Evolutionary conservation across 2,888 invertebrate genomes (phyloP).

Genomic region (Cactoblastis cactorum): DNA sequence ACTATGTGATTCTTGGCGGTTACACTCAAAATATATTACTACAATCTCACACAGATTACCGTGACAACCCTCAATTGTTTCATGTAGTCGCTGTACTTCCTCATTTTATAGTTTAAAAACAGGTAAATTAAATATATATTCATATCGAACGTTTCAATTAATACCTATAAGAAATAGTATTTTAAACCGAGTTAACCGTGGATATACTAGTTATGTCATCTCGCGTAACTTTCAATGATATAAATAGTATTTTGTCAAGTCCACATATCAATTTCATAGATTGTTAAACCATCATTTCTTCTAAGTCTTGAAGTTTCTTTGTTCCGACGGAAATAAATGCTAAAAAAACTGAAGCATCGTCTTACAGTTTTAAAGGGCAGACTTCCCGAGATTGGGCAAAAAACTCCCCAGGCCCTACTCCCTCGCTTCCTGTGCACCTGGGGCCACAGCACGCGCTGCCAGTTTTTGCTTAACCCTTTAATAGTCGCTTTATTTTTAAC

Average conservation of each 20-base stretch:
- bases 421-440: conserved; percentile 50
- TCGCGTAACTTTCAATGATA: neutral
- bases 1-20: neutral
- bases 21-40: neutral
- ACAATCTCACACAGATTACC: neutral
- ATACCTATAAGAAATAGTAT: too few relatives aligned
- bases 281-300: neutral
- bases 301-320: too few relatives aligned
- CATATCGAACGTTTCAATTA: too few relatives aligned
- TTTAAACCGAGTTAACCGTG: too few relatives aligned
- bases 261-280: neutral
- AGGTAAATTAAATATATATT: neutral
- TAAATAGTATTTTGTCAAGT: too few relatives aligned
- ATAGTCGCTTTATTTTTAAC: conserved; percentile 13
- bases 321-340: neutral
- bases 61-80: neutral
- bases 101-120: neutral
- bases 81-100: too few relatives aligned
- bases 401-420: neutral
- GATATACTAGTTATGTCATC: too few relatives aligned
- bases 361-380: neutral
- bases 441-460: conserved; percentile 48
- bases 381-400: conserved; percentile 7
- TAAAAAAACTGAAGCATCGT: neutral
- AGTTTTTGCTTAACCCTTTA: conserved; percentile 21